These are phyloP conservation scores for Bombus superbus DNA, from an alignment of 1,140 invertebrate species.

Conservation along the genomic window DNA sequence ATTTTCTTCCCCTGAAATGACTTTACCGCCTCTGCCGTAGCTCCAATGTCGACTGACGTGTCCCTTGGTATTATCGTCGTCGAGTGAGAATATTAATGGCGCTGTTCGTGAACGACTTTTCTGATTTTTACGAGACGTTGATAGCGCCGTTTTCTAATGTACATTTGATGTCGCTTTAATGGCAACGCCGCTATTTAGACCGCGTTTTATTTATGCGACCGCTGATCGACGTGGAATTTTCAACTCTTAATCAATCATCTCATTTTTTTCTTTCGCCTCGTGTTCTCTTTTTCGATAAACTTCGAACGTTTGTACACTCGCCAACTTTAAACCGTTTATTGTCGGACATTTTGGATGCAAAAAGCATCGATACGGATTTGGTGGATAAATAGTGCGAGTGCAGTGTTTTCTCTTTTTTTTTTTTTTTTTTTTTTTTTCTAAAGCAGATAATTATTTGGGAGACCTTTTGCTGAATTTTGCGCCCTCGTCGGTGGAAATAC, in stretches of 20 bases:
- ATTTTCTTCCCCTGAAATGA: background rate
- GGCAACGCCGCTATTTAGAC: background rate
- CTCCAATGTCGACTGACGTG: background rate
- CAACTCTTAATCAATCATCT: background rate
- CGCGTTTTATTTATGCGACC: background rate
- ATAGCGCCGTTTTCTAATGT: background rate
- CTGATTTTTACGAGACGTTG: background rate
- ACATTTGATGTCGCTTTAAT: background rate
- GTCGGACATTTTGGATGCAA: too few relatives aligned
- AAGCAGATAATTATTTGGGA: too few relatives aligned
- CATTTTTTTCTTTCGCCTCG: too few relatives aligned
- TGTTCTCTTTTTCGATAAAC: too few relatives aligned
- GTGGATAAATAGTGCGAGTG: too few relatives aligned
- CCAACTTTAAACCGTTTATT: too few relatives aligned
- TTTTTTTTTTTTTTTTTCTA: too few relatives aligned
- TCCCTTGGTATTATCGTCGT: background rate
- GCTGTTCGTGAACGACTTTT: background rate
- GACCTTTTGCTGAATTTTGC: too few relatives aligned
- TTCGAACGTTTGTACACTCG: too few relatives aligned
- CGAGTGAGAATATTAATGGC: background rate
- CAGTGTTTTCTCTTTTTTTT: fast-evolving
- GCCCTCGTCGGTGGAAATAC: too few relatives aligned
- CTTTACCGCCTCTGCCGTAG: background rate
- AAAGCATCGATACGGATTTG: too few relatives aligned
- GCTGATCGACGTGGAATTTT: background rate